These are phyloP conservation scores for Eumerus sabulonum DNA, from an alignment of 2,888 invertebrate species.

Conservation along the genomic window DNA sequence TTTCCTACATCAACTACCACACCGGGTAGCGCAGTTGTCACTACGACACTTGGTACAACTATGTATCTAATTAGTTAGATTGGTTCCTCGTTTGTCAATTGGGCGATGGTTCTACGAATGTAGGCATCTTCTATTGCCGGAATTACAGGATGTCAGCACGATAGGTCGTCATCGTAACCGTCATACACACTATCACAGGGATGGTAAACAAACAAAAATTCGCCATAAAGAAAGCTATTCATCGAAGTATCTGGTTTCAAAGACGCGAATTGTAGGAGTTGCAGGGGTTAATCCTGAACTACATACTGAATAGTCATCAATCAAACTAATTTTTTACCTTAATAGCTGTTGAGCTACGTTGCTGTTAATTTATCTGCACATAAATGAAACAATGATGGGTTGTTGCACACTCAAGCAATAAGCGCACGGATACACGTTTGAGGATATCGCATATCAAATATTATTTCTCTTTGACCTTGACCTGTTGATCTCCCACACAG, in stretches of 20 bases:
- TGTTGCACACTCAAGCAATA: too few relatives aligned
- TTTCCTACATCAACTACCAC: slow-evolving; percentile 25
- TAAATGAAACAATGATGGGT: too few relatives aligned
- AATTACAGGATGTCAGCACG: too few relatives aligned
- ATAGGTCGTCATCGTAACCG: too few relatives aligned
- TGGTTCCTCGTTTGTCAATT: slow-evolving; percentile 8
- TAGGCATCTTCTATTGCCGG: slow-evolving; percentile 3
- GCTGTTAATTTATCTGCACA: too few relatives aligned
- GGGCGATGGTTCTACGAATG: not conserved
- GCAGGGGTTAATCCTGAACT: not conserved
- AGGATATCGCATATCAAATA: too few relatives aligned
- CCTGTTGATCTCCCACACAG: too few relatives aligned
- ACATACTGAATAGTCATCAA: not conserved
- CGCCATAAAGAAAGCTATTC: not conserved
- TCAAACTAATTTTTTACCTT: not conserved
- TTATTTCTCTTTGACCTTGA: too few relatives aligned
- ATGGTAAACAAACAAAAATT: slow-evolving; percentile 28
- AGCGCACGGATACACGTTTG: too few relatives aligned
- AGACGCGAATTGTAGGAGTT: not conserved
- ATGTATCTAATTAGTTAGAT: slow-evolving; percentile 49
- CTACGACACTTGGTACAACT: slow-evolving; percentile 14
- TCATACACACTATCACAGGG: too few relatives aligned
- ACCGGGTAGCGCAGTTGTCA: slow-evolving; percentile 5
- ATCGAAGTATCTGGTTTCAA: slow-evolving; percentile 13
- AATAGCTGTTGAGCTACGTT: not conserved